These are phyloP conservation scores for Toxostoma redivivum DNA, from an alignment of 2,113 vertebrate genomes.

Conservation along the genomic window DNA sequence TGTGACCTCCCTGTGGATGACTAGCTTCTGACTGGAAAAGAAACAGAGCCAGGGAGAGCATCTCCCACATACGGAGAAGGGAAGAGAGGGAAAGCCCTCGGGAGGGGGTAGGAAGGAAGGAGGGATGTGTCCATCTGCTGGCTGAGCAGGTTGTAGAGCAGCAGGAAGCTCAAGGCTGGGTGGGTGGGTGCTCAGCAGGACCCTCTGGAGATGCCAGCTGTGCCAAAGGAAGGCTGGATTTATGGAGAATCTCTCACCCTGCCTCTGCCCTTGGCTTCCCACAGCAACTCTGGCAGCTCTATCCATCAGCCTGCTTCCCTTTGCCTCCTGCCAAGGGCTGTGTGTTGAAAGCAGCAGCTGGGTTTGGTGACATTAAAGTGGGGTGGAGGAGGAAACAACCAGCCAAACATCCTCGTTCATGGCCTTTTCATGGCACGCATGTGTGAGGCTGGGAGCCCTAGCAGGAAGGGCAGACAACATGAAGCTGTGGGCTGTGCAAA, in stretches of 20 bases:
- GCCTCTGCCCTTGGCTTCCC: neutral
- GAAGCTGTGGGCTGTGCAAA: fast-evolving
- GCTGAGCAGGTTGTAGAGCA: neutral
- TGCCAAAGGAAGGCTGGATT: neutral
- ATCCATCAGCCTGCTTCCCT: neutral
- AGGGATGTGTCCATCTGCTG: neutral
- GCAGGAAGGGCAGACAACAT: neutral
- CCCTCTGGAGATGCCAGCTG: fast-evolving
- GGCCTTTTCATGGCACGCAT: neutral
- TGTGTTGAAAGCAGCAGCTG: constrained; percentile 31
- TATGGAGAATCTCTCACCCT: fast-evolving
- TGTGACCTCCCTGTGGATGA: neutral
- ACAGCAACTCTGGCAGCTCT: neutral
- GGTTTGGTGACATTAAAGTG: neutral
- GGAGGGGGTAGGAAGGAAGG: neutral
- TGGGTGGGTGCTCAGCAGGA: fast-evolving
- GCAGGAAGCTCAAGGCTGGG: fast-evolving
- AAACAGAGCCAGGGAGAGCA: neutral
- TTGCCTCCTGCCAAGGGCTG: neutral
- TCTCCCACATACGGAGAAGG: neutral
- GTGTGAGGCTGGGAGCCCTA: neutral
- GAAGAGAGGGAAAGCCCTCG: neutral
- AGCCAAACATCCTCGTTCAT: neutral
- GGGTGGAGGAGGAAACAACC: neutral
- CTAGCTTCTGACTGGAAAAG: neutral